A percentile compares a stretch with the other conserved stretches of the same genome.
Conservation (phyloP, 2,113 vertebrate species). For the Rhinoderma darwinii region DNA sequence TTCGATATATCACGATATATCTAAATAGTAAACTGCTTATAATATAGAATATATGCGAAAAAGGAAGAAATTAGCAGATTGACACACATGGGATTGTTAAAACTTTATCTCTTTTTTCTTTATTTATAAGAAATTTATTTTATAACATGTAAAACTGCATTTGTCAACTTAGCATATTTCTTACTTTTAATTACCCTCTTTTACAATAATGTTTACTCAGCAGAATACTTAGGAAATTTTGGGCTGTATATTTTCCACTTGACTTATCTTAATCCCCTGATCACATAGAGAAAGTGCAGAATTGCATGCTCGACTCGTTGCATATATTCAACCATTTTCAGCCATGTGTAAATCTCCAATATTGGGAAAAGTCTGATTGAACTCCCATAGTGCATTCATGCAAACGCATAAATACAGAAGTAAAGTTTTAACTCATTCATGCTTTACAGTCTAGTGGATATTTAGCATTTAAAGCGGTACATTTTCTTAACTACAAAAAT, state of each 20-base stretch:
- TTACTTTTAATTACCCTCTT: constrained; percentile 41
- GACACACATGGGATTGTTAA: not conserved
- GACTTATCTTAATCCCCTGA: constrained; percentile 52
- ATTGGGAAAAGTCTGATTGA: constrained; percentile 55
- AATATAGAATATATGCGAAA: too few species aligned
- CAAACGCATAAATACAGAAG: constrained; percentile 8
- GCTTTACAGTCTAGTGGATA: not conserved
- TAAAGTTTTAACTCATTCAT: constrained; percentile 24
- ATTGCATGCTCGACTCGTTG: constrained; percentile 54
- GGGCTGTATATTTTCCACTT: constrained; percentile 51
- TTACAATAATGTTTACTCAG: constrained; percentile 47
- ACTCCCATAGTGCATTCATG: constrained; percentile 48
- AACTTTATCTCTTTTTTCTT: not conserved
- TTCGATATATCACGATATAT: too few species aligned
- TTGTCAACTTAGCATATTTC: not conserved
- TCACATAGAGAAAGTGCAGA: constrained; percentile 44
- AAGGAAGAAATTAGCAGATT: not conserved
- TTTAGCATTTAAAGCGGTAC: not conserved
- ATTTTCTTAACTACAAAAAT: not conserved
- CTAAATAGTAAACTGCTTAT: not conserved
- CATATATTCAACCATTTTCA: constrained; percentile 50
- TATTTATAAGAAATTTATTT: constrained; percentile 8
- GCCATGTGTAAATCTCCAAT: constrained; percentile 57
- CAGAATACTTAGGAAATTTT: constrained; percentile 46
- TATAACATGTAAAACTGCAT: not conserved